Evolutionary conservation across 2,113 vertebrate species (phyloP).

Genomic region (Clarias gariepinus): DNA sequence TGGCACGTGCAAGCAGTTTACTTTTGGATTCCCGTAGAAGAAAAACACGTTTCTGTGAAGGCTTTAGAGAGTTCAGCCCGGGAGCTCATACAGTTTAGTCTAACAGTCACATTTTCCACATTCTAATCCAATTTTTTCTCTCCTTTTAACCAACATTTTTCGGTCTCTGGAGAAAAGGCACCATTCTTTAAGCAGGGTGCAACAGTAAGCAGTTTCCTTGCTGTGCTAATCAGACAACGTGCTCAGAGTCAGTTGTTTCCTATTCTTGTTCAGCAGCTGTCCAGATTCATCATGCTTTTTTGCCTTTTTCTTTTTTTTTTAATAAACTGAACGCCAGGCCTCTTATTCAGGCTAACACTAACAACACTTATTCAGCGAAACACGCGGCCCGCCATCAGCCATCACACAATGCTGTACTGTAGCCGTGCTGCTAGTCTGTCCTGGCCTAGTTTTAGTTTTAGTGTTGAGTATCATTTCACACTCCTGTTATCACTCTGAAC

Average conservation of each 20-base stretch:
- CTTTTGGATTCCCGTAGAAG: not conserved
- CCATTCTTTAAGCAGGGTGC: not conserved
- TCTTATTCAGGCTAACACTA: conserved; percentile 15
- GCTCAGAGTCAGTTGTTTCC: not conserved
- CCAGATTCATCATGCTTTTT: conserved; percentile 42
- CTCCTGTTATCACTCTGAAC: not conserved
- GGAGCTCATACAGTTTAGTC: conserved; percentile 4
- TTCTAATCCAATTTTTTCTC: not conserved
- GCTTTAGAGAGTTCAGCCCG: not conserved
- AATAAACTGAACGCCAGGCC: not conserved
- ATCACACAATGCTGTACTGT: not conserved
- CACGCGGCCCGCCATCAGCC: not conserved
- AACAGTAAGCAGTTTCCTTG: not conserved
- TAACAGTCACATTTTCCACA: conserved; percentile 10
- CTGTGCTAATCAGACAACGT: not conserved
- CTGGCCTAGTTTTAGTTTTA: not conserved
- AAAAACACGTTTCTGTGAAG: not conserved
- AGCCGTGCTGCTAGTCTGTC: not conserved
- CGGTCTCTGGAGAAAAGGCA: not conserved
- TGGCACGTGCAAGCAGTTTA: not conserved
- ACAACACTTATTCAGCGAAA: too few species aligned
- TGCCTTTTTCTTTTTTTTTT: not conserved
- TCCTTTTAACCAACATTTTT: not conserved
- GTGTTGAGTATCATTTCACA: not conserved
- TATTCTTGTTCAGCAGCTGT: not conserved